Percentiles rank a stretch among this genome's conserved stretches.
Evolutionary conservation across 2,797 vertebrate species (phyloP).

Genomic region (Morus bassanus): DNA sequence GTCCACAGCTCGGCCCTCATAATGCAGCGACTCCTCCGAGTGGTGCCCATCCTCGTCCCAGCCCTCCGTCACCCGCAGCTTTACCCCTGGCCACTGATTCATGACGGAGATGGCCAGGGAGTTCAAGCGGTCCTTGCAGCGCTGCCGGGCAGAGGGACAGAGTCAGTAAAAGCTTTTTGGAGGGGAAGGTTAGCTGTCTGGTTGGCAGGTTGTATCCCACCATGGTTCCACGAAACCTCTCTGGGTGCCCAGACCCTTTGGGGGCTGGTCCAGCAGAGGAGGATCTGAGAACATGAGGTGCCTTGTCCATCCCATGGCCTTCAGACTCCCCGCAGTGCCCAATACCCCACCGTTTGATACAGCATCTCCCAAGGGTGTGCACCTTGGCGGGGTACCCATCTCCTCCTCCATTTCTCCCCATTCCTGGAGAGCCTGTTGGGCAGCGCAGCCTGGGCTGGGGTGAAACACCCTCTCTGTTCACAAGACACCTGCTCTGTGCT

Average conservation of each 20-base stretch:
- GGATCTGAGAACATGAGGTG: background rate
- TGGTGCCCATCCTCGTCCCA: slow-evolving; percentile 99
- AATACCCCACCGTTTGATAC: too few relatives aligned
- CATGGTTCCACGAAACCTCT: background rate
- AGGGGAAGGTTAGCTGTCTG: background rate
- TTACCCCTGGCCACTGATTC: slow-evolving; percentile 98
- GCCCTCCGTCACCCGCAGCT: slow-evolving; percentile 96
- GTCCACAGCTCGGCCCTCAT: slow-evolving; percentile 94
- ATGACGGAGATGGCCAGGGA: slow-evolving; percentile 97
- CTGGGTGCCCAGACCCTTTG: background rate
- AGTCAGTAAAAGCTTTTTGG: background rate
- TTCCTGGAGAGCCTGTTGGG: background rate
- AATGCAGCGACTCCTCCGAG: slow-evolving; percentile 94
- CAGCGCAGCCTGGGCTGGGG: background rate
- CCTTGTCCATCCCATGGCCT: background rate
- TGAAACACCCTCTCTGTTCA: background rate
- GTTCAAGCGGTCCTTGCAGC: slow-evolving; percentile 97
- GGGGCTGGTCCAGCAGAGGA: background rate
- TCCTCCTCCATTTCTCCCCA: background rate
- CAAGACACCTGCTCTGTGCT: background rate
- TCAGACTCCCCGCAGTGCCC: background rate
- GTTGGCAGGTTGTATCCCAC: background rate
- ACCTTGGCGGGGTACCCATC: background rate
- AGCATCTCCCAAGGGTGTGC: background rate
- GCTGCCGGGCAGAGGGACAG: slow-evolving; percentile 71